These are phyloP conservation scores for Phenganax marumi DNA, from an alignment of 92 coral and sea anemone genomes.

Conservation along the genomic window DNA sequence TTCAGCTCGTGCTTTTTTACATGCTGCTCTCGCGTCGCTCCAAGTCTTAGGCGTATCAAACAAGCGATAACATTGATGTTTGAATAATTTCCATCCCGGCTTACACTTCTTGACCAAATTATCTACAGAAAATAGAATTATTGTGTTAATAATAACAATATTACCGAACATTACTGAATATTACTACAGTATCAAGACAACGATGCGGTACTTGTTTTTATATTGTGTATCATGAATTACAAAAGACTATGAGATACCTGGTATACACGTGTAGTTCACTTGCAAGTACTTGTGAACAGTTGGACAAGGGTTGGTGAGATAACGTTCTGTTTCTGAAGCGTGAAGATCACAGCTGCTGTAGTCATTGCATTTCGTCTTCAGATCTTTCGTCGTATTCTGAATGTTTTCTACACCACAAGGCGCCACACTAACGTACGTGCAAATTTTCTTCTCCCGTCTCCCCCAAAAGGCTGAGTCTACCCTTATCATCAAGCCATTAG, in stretches of 20 bases:
- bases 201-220: not conserved
- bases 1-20: slow-evolving; percentile 60
- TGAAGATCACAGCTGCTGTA: slow-evolving; percentile 55
- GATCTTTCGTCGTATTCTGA: slow-evolving; percentile 30
- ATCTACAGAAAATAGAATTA: not conserved
- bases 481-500: slow-evolving; percentile 61
- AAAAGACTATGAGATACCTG: slow-evolving; percentile 41
- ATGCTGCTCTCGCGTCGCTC: slow-evolving; percentile 71
- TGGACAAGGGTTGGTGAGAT: slow-evolving; percentile 54
- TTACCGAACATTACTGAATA: not conserved
- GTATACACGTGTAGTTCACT: slow-evolving; percentile 61
- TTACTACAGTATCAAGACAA: not conserved
- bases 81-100: slow-evolving; percentile 64
- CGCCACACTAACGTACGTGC: slow-evolving; percentile 57
- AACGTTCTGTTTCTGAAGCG: slow-evolving; percentile 43
- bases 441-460: slow-evolving; percentile 53
- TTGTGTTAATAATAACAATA: not conserved
- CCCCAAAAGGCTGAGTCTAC: slow-evolving; percentile 72
- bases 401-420: slow-evolving; percentile 60
- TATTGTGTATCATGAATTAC: not conserved
- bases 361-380: slow-evolving; percentile 61
- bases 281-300: slow-evolving; percentile 69
- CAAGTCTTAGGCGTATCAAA: slow-evolving; percentile 72
- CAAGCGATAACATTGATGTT: slow-evolving; percentile 55
- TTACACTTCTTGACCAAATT: slow-evolving; percentile 49